Evolutionary conservation across 2,888 invertebrate species (phyloP).

Genomic region (Sphaeridia pumilis): DNA sequence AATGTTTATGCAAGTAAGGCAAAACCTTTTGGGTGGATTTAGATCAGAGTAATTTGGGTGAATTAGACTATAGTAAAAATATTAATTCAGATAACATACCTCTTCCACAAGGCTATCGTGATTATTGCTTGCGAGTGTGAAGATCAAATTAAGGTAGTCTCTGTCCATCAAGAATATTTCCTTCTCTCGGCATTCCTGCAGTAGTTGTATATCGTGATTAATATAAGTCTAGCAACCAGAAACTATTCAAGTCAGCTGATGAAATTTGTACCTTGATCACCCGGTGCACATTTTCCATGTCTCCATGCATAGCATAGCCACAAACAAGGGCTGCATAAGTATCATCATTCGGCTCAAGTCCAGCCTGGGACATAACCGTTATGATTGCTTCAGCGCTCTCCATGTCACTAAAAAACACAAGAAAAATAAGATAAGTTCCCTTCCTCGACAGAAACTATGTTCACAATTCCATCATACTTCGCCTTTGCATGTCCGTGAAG

Average conservation of each 20-base stretch:
- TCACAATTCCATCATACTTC: too few species aligned
- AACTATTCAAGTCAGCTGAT: too few species aligned
- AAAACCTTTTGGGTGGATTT: slow-evolving; percentile 47
- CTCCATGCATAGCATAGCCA: slow-evolving; percentile 63
- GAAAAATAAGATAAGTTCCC: too few species aligned
- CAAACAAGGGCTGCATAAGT: slow-evolving; percentile 62
- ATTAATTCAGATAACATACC: slow-evolving; percentile 38
- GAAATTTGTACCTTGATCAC: slow-evolving; percentile 25
- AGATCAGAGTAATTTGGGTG: not conserved
- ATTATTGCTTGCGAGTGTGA: slow-evolving; percentile 53
- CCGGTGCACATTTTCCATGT: slow-evolving; percentile 29
- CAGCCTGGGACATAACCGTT: slow-evolving; percentile 65
- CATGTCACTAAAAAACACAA: slow-evolving; percentile 71
- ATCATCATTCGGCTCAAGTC: slow-evolving; percentile 59
- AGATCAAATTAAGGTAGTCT: slow-evolving; percentile 61
- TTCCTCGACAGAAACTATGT: too few species aligned
- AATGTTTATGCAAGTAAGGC: slow-evolving; percentile 48
- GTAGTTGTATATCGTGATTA: not conserved
- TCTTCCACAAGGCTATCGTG: slow-evolving; percentile 53
- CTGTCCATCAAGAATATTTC: slow-evolving; percentile 57
- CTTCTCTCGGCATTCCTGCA: slow-evolving; percentile 50
- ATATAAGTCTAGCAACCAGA: too few species aligned
- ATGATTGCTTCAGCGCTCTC: slow-evolving; percentile 69
- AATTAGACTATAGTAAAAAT: too few species aligned
- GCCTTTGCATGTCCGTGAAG: slow-evolving; percentile 72